phyloP scores from a whole-genome alignment of 2,797 vertebrate genomes.

The Falco naumanni region DNA sequence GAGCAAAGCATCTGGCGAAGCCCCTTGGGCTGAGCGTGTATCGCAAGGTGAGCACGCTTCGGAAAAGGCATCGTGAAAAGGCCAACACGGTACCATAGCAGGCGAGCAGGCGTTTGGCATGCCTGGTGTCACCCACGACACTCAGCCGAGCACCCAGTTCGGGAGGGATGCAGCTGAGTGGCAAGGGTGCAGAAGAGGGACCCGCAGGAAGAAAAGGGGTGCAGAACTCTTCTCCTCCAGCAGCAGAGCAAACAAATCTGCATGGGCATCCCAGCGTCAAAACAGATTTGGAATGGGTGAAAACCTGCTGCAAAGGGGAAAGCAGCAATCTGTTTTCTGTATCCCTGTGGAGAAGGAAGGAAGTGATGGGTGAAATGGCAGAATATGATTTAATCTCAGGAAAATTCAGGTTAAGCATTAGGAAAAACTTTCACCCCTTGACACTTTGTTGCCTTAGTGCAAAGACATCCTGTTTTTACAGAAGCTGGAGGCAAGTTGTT shows the following conservation, averaged over 20 bases:
- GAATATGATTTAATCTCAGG: background rate
- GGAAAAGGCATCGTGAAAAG: background rate
- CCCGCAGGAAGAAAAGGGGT: background rate
- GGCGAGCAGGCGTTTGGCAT: accelerated
- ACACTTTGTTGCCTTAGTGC: background rate
- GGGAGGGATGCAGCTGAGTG: background rate
- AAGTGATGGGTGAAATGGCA: background rate
- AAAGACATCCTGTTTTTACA: background rate
- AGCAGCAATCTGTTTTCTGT: background rate
- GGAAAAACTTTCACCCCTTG: background rate
- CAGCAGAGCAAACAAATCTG: background rate
- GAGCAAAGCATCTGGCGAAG: background rate
- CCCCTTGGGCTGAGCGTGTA: background rate
- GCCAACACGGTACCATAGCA: accelerated
- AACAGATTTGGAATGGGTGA: background rate
- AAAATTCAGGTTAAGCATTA: background rate
- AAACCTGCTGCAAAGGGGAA: background rate
- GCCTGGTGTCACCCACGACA: accelerated
- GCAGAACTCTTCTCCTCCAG: background rate
- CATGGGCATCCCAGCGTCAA: background rate
- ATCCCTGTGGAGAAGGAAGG: background rate
- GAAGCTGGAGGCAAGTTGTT: background rate
- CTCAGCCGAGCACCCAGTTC: background rate
- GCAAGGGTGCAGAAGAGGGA: background rate
- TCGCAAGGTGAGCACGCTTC: background rate